A percentile compares a stretch with the other conserved stretches of the same genome.
phyloP scores from a whole-genome alignment of 2,888 invertebrate genomes.

The Oligia latruncula region DNA sequence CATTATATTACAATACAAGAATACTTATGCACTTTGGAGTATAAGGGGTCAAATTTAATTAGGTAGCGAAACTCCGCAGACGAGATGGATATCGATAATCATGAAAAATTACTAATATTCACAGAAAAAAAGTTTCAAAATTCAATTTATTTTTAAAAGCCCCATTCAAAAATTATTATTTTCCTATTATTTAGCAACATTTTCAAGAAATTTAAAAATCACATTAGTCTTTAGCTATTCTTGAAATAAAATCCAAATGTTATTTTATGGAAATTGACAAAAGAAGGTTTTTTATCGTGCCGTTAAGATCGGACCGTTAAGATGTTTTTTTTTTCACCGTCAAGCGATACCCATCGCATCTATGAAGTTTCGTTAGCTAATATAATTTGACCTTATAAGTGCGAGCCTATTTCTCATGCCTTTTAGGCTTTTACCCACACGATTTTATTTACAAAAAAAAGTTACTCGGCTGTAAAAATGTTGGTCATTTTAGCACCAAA shows the following conservation, averaged over 20 bases:
- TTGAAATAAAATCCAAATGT: too few species aligned
- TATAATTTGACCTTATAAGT: background rate
- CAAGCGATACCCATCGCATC: background rate
- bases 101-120: too few species aligned
- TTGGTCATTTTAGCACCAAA: constrained; percentile 18
- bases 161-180: too few species aligned
- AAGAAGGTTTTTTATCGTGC: too few species aligned
- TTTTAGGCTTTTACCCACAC: background rate
- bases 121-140: too few species aligned
- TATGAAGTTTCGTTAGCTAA: background rate
- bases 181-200: too few species aligned
- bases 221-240: too few species aligned
- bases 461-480: background rate
- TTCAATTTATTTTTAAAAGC: too few species aligned
- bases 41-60: background rate
- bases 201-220: too few species aligned
- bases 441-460: background rate
- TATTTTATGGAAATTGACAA: too few species aligned
- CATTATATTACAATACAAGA: background rate
- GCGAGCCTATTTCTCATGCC: background rate
- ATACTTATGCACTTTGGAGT: background rate
- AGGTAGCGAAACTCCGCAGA: background rate
- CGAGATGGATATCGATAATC: background rate
- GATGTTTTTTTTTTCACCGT: background rate
- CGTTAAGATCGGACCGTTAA: background rate